Evolutionary conservation across 2,888 invertebrate genomes (phyloP), one percentile per base, ranked within the genome.

Genomic region (Catocala sponsa): DNA sequence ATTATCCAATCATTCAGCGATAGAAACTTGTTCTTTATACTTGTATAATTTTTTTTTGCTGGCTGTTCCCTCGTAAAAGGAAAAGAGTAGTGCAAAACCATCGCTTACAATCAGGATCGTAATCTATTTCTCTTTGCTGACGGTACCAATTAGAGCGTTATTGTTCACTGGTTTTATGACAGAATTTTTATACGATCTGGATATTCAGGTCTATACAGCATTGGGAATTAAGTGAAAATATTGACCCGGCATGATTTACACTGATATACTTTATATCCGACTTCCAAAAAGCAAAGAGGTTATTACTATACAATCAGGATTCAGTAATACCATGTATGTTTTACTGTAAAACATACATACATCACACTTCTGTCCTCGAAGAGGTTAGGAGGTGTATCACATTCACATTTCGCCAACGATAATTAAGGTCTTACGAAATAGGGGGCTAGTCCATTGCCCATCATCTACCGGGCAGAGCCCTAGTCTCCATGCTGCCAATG

Each of bases 61-160:
- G 13, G 10, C 44, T 25, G 9, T 10, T 25, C 25, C 15, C 47
- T 25, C 4, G 11, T 47, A 7, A 25, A 47, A 47, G 25, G 7
- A 25, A 25, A 25, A 25, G 9, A 47, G 47, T 25, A 47, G 15
- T 47, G 12, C 6, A 47, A 25, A 47, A 47, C 15, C 25, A 47
- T 47, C 47, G 47, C 47, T 47, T 47, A 47, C 32, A 33, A 53
- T 53, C 53, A 44, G 10, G 4, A 43, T 43, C 1, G 32, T 43
- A 33, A 44, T 53, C 13, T 43, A 53, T 43, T 53, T 25, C 42
- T 25, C 32, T 43, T 44, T 44, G 44, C 53, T 53, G 53, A 53
- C 44, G 12, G 43, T 43, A 33, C 53, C 53, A 43, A 53, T 53
- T 53, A 52, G 25, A 43, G n/a, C 11, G n/a, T 43, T 53, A 43